A percentile compares a stretch with the other conserved stretches of the same genome.
Evolutionary conservation across 30 jellyfish, hydroid and myxozoan genomes (phyloP).

Genomic region (Pelagia noctiluca): DNA sequence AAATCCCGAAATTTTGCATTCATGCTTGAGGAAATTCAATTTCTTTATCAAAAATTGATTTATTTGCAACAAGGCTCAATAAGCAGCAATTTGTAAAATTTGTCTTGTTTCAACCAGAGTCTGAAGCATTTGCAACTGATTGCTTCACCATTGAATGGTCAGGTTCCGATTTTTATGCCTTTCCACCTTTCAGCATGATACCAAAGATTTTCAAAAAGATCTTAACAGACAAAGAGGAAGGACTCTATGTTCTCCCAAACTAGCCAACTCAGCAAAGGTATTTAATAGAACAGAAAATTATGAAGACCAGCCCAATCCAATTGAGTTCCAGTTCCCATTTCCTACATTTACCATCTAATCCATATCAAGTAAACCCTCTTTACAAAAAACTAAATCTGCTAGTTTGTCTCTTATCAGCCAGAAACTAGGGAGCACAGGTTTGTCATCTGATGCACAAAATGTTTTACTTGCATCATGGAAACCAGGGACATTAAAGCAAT

Average conservation of each 20-base stretch:
- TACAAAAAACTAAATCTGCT: background rate
- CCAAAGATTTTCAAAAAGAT: constrained; percentile 13
- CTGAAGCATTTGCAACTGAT: constrained; percentile 2
- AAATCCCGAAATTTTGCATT: background rate
- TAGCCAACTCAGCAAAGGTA: constrained; percentile 47
- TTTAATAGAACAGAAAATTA: background rate
- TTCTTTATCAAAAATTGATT: constrained; percentile 24
- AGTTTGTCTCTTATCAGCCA: constrained; percentile 5
- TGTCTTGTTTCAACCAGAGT: constrained; percentile 23
- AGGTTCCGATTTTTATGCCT: background rate
- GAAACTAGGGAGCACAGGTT: background rate
- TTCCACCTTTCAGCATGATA: constrained; percentile 22
- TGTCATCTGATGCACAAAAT: background rate
- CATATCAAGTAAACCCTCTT: background rate
- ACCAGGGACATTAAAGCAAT: background rate
- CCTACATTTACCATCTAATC: background rate
- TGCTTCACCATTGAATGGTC: constrained; percentile 15
- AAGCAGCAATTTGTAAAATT: background rate
- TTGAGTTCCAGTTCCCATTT: background rate
- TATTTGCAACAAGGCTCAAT: constrained; percentile 50
- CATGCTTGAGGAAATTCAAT: background rate
- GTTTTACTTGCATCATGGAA: background rate
- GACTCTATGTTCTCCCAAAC: background rate
- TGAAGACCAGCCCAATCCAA: background rate
- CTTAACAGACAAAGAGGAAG: background rate